phyloP scores from a whole-genome alignment of 1,140 invertebrate genomes.

The Cephus cinctus region DNA sequence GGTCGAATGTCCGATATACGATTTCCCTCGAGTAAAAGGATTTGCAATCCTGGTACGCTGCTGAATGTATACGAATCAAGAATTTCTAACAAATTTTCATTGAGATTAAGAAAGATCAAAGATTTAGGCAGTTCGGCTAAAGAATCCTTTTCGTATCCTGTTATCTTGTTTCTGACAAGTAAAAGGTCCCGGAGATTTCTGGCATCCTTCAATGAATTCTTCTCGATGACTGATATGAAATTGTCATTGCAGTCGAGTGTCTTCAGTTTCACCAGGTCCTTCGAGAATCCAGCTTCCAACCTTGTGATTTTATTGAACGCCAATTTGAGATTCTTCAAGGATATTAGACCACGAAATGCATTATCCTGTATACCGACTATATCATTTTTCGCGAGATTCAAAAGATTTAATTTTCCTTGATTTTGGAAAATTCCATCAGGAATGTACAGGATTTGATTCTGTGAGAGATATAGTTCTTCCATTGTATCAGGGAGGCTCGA shows the following conservation, averaged over 20 bases:
- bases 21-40: slow-evolving; percentile 27
- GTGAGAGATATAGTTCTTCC: slow-evolving; percentile 13
- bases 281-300: slow-evolving; percentile 23
- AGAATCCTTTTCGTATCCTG: slow-evolving; percentile 14
- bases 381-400: slow-evolving; percentile 25
- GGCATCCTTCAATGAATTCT: slow-evolving; percentile 20
- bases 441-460: slow-evolving; percentile 26
- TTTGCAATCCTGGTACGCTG: slow-evolving; percentile 18
- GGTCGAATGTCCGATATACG: slow-evolving; percentile 21
- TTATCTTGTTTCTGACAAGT: slow-evolving; percentile 27
- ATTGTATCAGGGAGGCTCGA: slow-evolving; percentile 25
- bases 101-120: slow-evolving; percentile 23
- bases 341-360: slow-evolving; percentile 22
- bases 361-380: slow-evolving; percentile 17
- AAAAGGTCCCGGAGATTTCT: slow-evolving; percentile 22
- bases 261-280: slow-evolving; percentile 13
- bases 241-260: slow-evolving; percentile 26
- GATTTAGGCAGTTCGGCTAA: slow-evolving; percentile 23
- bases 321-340: slow-evolving; percentile 19
- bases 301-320: slow-evolving; percentile 19
- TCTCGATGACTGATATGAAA: slow-evolving; percentile 15
- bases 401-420: slow-evolving; percentile 16
- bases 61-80: slow-evolving; percentile 26
- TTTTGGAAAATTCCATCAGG: slow-evolving; percentile 15
- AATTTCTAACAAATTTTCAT: slow-evolving; percentile 27